Percentiles rank a stretch among this genome's conserved stretches.
phyloP scores from a whole-genome alignment of 2,888 invertebrate genomes.

The Notocelia uddmanniana region DNA sequence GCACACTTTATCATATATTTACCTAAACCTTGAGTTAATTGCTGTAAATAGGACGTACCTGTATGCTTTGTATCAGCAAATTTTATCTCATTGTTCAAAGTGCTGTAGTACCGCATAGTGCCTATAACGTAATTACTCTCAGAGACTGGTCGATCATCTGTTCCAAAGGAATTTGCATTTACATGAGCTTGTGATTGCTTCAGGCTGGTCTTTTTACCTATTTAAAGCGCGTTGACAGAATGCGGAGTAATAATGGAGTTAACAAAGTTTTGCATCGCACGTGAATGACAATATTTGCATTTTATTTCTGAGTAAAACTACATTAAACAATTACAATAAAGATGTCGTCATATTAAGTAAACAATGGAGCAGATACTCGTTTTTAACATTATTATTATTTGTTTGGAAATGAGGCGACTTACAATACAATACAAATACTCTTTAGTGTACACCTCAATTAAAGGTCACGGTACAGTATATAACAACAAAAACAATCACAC shows the following conservation, averaged over 20 bases:
- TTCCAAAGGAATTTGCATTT: conserved; percentile 66
- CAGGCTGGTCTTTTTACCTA: conserved; percentile 48
- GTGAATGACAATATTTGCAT: conserved; percentile 6
- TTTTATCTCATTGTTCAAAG: conserved; percentile 18
- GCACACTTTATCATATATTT: no score
- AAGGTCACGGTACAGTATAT: no score
- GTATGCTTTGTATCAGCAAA: not conserved
- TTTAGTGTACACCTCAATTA: no score
- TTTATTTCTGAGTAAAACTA: not conserved
- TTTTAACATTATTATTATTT: no score
- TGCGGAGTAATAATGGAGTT: conserved; percentile 2
- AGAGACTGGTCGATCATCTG: conserved; percentile 47
- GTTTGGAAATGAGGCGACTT: no score
- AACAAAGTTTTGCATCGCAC: conserved; percentile 1
- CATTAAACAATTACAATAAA: not conserved
- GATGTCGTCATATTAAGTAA: not conserved
- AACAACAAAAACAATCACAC: no score
- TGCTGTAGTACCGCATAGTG: conserved; percentile 27
- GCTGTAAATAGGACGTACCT: no score
- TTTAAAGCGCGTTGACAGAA: conserved; percentile 43
- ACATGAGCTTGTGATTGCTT: conserved; percentile 68
- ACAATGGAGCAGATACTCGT: not conserved
- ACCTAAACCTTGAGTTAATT: no score
- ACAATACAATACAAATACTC: no score
- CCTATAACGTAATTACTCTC: conserved; percentile 28